These are phyloP conservation scores for Phocoena phocoena DNA, from an alignment of 2,113 vertebrate genomes.

Conservation along the genomic window DNA sequence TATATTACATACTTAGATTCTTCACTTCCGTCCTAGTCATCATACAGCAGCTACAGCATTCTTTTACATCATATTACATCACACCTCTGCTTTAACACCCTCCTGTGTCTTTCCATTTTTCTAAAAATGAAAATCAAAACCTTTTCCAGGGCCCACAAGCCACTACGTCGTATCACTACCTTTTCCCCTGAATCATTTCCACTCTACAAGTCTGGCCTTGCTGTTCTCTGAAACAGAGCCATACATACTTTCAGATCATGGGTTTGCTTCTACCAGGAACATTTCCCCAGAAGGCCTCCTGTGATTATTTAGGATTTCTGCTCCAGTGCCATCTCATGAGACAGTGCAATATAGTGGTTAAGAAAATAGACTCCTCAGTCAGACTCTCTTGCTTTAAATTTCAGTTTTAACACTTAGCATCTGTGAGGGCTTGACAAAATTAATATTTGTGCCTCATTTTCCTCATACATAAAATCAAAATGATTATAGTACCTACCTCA, in stretches of 20 bases:
- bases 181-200: neutral
- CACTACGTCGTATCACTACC: neutral
- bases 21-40: neutral
- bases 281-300: neutral
- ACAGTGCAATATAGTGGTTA: neutral
- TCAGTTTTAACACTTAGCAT: neutral
- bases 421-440: neutral
- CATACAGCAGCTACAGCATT: neutral
- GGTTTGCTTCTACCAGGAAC: neutral
- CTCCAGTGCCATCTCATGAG: neutral
- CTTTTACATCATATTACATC: neutral
- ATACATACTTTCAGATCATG: neutral
- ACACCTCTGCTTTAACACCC: neutral
- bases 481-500: neutral
- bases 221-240: neutral
- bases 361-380: neutral
- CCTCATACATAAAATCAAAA: neutral
- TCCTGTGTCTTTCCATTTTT: neutral
- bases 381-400: neutral
- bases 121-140: conserved; percentile 17
- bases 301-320: neutral
- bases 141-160: neutral
- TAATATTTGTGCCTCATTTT: neutral
- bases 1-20: conserved; percentile 4
- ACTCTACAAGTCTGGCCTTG: neutral